Conservation (phyloP, 2,888 invertebrate genomes). For the Trypoxylon attenuatum region DNA sequence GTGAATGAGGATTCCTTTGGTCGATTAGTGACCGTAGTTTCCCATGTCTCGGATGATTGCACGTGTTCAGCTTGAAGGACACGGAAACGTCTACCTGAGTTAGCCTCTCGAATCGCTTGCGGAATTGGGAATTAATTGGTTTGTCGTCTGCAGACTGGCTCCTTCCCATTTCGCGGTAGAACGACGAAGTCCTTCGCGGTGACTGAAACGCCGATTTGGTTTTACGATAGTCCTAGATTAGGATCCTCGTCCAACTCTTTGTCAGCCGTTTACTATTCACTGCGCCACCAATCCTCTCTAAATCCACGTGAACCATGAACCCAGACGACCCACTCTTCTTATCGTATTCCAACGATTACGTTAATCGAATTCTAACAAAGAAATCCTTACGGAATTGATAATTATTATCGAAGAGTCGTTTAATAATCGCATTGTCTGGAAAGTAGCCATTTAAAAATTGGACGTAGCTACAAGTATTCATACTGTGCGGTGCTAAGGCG, state of each 20-base stretch:
- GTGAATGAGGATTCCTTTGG: background rate
- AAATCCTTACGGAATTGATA: too few species aligned
- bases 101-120: constrained; percentile 34
- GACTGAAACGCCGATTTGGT: constrained; percentile 22
- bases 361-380: too few species aligned
- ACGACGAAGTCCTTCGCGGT: background rate
- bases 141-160: constrained; percentile 50
- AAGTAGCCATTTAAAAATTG: too few species aligned
- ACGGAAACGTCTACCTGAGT: constrained; percentile 27
- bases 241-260: background rate
- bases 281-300: too few species aligned
- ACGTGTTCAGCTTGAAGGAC: constrained; percentile 32
- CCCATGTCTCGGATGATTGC: constrained; percentile 15
- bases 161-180: constrained; percentile 29
- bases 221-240: constrained; percentile 9
- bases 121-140: constrained; percentile 53
- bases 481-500: too few species aligned
- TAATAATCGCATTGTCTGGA: too few species aligned
- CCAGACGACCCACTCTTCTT: too few species aligned
- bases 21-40: background rate
- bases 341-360: too few species aligned
- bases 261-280: too few species aligned
- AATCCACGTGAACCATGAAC: too few species aligned
- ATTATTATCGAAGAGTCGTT: too few species aligned
- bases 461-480: too few species aligned